Evolutionary conservation across 2,113 vertebrate species (phyloP).

Genomic region (Deroptyus accipitrinus): DNA sequence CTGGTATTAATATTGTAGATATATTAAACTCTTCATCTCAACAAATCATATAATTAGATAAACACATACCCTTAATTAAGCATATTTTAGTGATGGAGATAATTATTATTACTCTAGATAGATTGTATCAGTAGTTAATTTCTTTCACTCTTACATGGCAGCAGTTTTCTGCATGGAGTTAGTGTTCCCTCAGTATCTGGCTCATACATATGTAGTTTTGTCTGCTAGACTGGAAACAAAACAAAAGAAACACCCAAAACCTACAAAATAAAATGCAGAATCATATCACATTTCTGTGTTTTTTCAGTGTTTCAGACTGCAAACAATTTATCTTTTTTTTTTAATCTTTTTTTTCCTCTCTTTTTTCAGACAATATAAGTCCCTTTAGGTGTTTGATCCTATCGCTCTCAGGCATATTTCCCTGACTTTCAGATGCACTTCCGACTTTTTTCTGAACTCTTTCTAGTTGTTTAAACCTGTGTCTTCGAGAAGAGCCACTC

Average conservation of each 20-base stretch:
- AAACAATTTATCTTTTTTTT: background rate
- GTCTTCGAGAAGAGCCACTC: background rate
- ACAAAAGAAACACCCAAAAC: rapidly evolving
- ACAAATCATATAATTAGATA: background rate
- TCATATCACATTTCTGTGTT: background rate
- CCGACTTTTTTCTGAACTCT: background rate
- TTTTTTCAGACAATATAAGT: background rate
- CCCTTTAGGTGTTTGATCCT: background rate
- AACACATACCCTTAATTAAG: background rate
- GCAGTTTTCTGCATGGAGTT: background rate
- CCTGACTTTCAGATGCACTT: background rate
- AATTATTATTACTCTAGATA: background rate
- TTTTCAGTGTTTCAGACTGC: background rate
- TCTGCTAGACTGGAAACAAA: background rate
- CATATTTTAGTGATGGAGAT: background rate
- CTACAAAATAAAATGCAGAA: background rate
- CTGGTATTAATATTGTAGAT: background rate
- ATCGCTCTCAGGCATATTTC: background rate
- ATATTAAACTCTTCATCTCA: background rate
- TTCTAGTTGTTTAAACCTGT: background rate
- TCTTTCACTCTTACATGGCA: background rate
- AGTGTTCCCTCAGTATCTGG: background rate
- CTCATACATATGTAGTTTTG: background rate
- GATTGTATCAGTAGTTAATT: background rate
- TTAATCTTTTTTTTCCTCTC: background rate